phyloP scores from a whole-genome alignment of 1,140 invertebrate genomes.

The Lutraria rhynchaena region DNA sequence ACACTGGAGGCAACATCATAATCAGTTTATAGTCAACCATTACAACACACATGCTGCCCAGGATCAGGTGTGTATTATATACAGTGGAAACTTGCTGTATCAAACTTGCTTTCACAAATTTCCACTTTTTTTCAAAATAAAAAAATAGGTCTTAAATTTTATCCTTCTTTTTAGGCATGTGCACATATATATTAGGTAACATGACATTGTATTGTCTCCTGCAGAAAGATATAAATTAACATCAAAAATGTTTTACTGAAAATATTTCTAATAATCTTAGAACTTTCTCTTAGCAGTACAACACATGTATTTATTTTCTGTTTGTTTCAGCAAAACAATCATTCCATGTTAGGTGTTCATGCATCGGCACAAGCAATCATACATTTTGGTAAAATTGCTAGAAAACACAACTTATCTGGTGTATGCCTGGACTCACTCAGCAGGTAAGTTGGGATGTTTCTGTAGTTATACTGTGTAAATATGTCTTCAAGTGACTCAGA shows the following conservation, averaged over 20 bases:
- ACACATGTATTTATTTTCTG: no score
- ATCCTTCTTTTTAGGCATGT: background rate
- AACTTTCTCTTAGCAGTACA: no score
- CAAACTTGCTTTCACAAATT: background rate
- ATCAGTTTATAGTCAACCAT: slow-evolving; percentile 95
- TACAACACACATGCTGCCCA: slow-evolving; percentile 78
- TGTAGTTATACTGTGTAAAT: no score
- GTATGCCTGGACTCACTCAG: slow-evolving; percentile 96
- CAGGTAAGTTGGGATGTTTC: slow-evolving; percentile 76
- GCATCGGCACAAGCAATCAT: slow-evolving; percentile 92
- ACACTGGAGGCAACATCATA: slow-evolving; percentile 99
- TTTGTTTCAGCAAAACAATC: slow-evolving; percentile 86
- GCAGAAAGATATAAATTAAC: background rate
- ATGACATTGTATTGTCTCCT: no score
- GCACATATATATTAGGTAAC: no score
- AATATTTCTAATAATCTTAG: no score
- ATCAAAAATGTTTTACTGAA: slow-evolving; percentile 42
- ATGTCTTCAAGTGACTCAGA: no score
- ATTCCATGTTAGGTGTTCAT: slow-evolving; percentile 95
- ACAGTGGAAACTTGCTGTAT: no score
- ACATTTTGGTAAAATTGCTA: slow-evolving; percentile 97
- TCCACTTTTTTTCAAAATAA: background rate
- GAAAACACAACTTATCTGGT: slow-evolving; percentile 95
- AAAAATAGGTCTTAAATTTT: background rate
- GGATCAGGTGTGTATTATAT: no score